phyloP scores from a whole-genome alignment of 2,113 vertebrate species.

The Burhinus oedicnemus region DNA sequence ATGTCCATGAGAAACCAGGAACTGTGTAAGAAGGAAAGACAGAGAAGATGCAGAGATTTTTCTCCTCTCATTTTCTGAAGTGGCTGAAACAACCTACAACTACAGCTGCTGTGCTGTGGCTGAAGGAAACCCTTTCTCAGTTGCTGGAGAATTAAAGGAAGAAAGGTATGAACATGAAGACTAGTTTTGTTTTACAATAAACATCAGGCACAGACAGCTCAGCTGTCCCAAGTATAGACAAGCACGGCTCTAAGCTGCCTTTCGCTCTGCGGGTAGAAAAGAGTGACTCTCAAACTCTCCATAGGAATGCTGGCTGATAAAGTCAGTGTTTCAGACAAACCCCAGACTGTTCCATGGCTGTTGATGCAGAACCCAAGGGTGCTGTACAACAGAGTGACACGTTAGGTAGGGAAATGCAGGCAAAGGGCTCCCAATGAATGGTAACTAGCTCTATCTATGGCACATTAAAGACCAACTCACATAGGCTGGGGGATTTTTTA shows the following conservation, averaged over 20 bases:
- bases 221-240: not conserved
- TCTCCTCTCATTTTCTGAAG: not conserved
- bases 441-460: not conserved
- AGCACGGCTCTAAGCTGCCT: not conserved
- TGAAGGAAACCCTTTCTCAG: not conserved
- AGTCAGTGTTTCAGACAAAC: not conserved
- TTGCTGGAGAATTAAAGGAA: not conserved
- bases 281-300: not conserved
- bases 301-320: not conserved
- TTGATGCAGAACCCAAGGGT: not conserved
- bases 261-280: not conserved
- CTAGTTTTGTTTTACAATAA: not conserved
- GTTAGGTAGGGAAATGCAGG: not conserved
- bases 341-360: not conserved
- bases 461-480: not conserved
- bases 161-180: not conserved
- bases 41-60: not conserved
- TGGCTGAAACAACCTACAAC: not conserved
- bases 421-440: not conserved
- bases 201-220: not conserved
- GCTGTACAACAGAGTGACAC: not conserved
- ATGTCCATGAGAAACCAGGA: not conserved
- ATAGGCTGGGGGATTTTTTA: not conserved
- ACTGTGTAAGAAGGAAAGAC: not conserved
- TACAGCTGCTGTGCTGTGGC: not conserved